phyloP scores from a whole-genome alignment of 2,888 invertebrate species.

The Amphipoea oculea region DNA sequence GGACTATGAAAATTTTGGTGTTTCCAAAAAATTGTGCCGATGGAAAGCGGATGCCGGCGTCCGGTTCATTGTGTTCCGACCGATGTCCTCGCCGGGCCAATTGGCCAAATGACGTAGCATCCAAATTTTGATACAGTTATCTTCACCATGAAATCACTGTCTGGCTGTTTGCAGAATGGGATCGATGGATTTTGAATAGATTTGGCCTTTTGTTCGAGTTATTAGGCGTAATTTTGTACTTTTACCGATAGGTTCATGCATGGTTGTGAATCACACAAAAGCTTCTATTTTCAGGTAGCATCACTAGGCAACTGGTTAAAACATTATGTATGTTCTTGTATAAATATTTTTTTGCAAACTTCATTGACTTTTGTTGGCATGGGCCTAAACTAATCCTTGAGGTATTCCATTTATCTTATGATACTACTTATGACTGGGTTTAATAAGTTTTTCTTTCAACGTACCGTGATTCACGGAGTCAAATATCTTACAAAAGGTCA shows the following conservation, averaged over 20 bases:
- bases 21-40: slow-evolving; percentile 88
- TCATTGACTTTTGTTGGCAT: not conserved
- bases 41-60: slow-evolving; percentile 85
- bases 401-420: not conserved
- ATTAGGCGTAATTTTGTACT: slow-evolving; percentile 57
- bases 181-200: slow-evolving; percentile 66
- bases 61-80: slow-evolving; percentile 84
- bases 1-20: slow-evolving; percentile 88
- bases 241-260: slow-evolving; percentile 32
- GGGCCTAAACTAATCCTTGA: not conserved
- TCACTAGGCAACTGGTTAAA: not conserved
- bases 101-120: slow-evolving; percentile 82
- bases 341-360: not conserved
- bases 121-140: slow-evolving; percentile 86
- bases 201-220: slow-evolving; percentile 48
- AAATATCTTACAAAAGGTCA: not conserved
- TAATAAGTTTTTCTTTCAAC: not conserved
- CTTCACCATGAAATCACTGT: slow-evolving; percentile 82
- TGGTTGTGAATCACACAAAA: slow-evolving; percentile 28
- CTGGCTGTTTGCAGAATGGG: slow-evolving; percentile 73
- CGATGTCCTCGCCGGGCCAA: slow-evolving; percentile 87
- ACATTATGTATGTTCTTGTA: not conserved
- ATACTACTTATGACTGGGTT: not conserved
- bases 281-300: not conserved
- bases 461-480: not conserved